Conservation (phyloP, 2,797 vertebrate species). For the Gymnocypris eckloni region DNA sequence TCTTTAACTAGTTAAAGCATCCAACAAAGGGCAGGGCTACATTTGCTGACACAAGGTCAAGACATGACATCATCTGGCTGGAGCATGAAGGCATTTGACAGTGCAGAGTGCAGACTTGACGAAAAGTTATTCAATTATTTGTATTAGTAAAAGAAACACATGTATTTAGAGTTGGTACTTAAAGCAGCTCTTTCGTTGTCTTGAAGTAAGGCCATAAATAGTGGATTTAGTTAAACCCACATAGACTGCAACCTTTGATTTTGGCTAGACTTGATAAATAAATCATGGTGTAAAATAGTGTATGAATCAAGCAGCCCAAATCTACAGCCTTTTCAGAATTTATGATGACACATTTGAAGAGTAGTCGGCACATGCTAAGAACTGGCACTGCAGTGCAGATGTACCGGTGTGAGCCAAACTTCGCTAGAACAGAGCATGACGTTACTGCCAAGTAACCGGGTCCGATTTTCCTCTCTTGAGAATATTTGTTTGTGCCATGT, state of each 20-base stretch:
- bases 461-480: slow-evolving; percentile 5
- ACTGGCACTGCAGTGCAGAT: slow-evolving; percentile 39
- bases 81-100: slow-evolving; percentile 18
- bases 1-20: slow-evolving; percentile 11
- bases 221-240: neutral
- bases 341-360: slow-evolving; percentile 30
- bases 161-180: neutral
- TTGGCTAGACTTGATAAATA: slow-evolving; percentile 9
- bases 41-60: slow-evolving; percentile 59
- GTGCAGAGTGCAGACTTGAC: slow-evolving; percentile 2
- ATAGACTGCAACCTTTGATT: slow-evolving; percentile 11
- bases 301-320: slow-evolving; percentile 20
- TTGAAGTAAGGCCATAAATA: neutral
- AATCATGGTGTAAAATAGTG: slow-evolving; percentile 19
- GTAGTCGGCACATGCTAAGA: slow-evolving; percentile 10
- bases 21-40: slow-evolving; percentile 32
- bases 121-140: neutral
- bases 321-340: slow-evolving; percentile 12
- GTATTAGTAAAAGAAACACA: neutral
- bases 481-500: slow-evolving; percentile 28
- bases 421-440: slow-evolving; percentile 2
- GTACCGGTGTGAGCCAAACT: slow-evolving; percentile 3
- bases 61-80: slow-evolving; percentile 62
- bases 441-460: neutral
- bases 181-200: neutral